Evolutionary conservation across 2,113 vertebrate species (phyloP).

Genomic region (Litocranius walleri): DNA sequence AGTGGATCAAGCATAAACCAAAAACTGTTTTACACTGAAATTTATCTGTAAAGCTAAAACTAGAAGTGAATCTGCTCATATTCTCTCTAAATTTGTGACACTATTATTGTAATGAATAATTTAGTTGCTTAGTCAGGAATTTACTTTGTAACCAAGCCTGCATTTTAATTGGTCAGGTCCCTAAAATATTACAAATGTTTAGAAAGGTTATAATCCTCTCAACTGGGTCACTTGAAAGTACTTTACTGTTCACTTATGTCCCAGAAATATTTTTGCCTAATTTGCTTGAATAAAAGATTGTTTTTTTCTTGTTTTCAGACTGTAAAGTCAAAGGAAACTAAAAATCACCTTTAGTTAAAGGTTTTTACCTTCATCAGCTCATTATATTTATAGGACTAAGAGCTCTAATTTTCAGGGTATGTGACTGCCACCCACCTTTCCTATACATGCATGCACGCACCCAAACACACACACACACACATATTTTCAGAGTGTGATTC

Average conservation of each 20-base stretch:
- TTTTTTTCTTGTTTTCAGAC: not conserved
- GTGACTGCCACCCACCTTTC: not conserved
- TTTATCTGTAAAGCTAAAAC: not conserved
- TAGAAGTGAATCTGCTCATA: not conserved
- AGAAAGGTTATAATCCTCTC: not conserved
- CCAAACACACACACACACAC: not conserved
- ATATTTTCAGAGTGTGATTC: not conserved
- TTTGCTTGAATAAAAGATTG: not conserved
- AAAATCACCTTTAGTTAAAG: not conserved
- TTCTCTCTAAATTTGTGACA: not conserved
- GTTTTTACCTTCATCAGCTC: not conserved
- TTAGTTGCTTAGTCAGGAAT: not conserved
- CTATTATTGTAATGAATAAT: not conserved
- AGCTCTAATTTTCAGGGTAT: not conserved
- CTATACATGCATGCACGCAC: rapidly evolving
- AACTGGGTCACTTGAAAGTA: not conserved
- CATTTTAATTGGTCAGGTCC: not conserved
- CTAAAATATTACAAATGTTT: not conserved
- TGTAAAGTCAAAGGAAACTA: not conserved
- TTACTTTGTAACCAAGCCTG: not conserved
- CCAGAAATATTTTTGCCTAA: not conserved
- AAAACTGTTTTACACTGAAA: not conserved
- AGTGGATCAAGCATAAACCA: not conserved
- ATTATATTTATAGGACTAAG: not conserved
- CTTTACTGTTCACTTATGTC: not conserved